Evolutionary conservation across 2,113 vertebrate species (phyloP), one percentile per base, ranked within the genome.

Genomic region (Oryzias melastigma): DNA sequence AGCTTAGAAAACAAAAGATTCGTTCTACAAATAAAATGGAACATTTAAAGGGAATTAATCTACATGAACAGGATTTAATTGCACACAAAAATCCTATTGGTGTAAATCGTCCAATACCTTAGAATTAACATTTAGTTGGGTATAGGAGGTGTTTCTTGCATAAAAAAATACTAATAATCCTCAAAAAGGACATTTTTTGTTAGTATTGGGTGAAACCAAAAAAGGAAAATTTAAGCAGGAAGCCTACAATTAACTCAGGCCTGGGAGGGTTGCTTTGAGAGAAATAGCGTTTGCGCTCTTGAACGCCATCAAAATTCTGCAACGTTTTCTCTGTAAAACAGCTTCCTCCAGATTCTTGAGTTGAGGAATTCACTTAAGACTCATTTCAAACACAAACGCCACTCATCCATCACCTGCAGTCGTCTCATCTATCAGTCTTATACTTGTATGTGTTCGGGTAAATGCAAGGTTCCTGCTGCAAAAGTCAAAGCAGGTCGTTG

Each of bases 291-390:
- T 66, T 40, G 29, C 19, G 22, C 14, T 41, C 18, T 56, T 62
- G 58, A 62, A n/a, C 58, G 71, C 61, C 65, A 73, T 58, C 44
- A 24, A 24, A 53, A 47, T 58, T 60, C 24, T 53, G 29, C 1
- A 47, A 27, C 14, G 18, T 5, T 12, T 24, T 56, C 3, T 20
- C 7, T 5, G 17, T 66, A 53, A 65, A 78, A 68, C 73, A 16
- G 78, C 66, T 58, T 27, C 1, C 1, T 65, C 68, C 45, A 71
- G 64, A 79, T 82, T 85, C 75, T 52, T 45, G 42, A 55, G 52
- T 50, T 52, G 4, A 54, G 40, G 52, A 68, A 67, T 71, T 43
- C 44, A 42, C 51, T 71, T 18, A 20, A n/a, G 56, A 58, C 45
- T 53, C 18, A 41, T 57, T 65, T 40, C 29, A 13, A 14, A 25